Base-by-base conservation (phyloP, 2,888 invertebrate species). In the Hyppa rectilinea region DNA sequence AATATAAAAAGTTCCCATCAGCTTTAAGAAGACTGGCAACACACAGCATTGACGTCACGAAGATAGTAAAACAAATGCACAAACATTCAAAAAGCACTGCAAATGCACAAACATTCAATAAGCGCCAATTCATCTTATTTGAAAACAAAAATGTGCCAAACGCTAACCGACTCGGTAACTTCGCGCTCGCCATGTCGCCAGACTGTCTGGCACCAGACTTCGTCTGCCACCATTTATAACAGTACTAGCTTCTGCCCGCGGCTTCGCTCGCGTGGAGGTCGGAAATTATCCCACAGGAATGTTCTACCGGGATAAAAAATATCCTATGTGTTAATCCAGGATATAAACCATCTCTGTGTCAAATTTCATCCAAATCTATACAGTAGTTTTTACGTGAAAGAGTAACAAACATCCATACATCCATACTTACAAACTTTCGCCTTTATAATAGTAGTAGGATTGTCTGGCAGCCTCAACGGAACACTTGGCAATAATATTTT, bases 131-230 rank as follows among this genome's bases (percentile, higher is more conserved):
- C 63, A 78, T 65, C 67, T 68, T 77, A 78, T 77, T 71, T 71
- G 31, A 53, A 78, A 82, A 68, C 49, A 58, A 61, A 71, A 65
- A 58, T 76, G 53, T 75, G 50, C 45, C 69, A 59, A 80, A 45
- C 36, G 43, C 68, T 53, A 50, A 43, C 59, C 49, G 59, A 80
- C 20, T 82, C 68, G 43, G 63, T 61, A 66, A 58, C 56, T 66
- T 5, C 49, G 34, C 59, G 29, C 53, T 45, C 65, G 72, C 59
- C 65, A 43, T 67, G 92, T 74, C 92, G 91, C 91, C 93, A 90
- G 92, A 85, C 91, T 69, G 91, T 87, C 92, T 88, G 93, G 88
- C 92, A 90, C 85, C 93, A 58, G 67, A 78, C 84, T 68, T 63
- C 70, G 84, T 80, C 82, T 82, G 79, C 71, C 71, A 60, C 53